Evolutionary conservation across 2,797 vertebrate genomes (phyloP), one percentile per base, ranked within the genome.

Genomic region (Phyllotis vaccarum): DNA sequence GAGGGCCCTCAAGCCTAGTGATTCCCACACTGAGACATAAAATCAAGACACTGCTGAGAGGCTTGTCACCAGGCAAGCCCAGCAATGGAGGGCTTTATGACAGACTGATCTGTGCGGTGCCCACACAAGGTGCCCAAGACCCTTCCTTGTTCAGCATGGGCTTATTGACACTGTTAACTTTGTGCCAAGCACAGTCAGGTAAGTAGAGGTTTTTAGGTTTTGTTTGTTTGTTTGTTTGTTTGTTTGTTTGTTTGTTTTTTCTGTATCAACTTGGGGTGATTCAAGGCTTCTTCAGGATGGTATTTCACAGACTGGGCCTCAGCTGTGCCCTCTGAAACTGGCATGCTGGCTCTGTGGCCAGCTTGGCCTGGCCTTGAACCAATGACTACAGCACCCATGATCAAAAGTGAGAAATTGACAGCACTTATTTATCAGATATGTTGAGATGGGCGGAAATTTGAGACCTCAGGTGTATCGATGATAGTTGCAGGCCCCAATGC

Each of bases 391-490:
- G 56, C 7, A 21, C 56, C 89, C 27, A n/a, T 16, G 9, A 24
- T 1, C 5, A 1, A 0, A 13, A n/a, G 6, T 66, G 49, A 9
- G 2, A 0, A 1, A 1, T 34, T 76, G 66, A 31, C 21, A 10
- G 14, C 2, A 0, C 16, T 22, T 34, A 3, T 49, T 34, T 37
- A 6, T 49, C 19, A 1, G 10, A 0, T 21, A 49, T 9, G 3
- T 29, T 8, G 49, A 29, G 56, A 40, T 37, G 37, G 37, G 37
- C 11, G 70, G 37, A 24, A 5, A 37, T 22, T 72, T 40, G 37
- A 75, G 86, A 2, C 21, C 31, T 60, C 1, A 0, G 37, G 11
- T 2, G 10, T 37, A 21, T 34, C 5, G 0, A 12, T 0, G 1
- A 17, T 10, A n/a, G 40, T 6, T 12, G 6, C 0, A 0, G 46